These are phyloP conservation scores for Parauchenoglanis punctatus DNA, from an alignment of 2,797 vertebrate genomes.

Conservation along the genomic window DNA sequence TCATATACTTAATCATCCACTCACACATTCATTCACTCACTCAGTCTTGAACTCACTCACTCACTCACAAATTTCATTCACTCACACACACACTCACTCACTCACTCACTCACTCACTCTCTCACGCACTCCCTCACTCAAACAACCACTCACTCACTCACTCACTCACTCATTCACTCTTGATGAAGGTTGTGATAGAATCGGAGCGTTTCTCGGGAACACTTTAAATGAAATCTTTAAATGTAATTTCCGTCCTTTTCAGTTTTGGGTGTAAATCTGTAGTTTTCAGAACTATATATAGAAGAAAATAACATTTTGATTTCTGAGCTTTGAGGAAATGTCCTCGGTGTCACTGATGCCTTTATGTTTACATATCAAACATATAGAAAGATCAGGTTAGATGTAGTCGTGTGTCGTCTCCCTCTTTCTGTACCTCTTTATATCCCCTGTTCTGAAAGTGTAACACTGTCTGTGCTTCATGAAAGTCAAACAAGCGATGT, in stretches of 20 bases:
- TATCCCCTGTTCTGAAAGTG: not conserved
- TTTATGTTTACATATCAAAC: not conserved
- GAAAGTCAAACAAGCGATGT: not conserved
- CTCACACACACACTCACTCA: too few relatives aligned
- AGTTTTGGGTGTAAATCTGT: not conserved
- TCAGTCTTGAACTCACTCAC: too few relatives aligned
- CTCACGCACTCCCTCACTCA: too few relatives aligned
- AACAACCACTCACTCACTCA: not conserved
- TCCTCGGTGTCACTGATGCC: not conserved
- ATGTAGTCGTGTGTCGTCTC: not conserved
- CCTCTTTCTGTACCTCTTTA: not conserved
- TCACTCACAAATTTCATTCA: too few relatives aligned
- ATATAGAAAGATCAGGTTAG: not conserved
- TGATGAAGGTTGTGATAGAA: too few relatives aligned
- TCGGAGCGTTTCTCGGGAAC: too few relatives aligned
- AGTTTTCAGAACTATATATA: not conserved
- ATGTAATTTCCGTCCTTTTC: not conserved
- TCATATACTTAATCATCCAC: too few relatives aligned
- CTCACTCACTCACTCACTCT: too few relatives aligned
- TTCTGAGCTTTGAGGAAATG: not conserved
- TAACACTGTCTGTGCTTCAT: not conserved
- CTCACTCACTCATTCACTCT: not conserved
- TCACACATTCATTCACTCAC: too few relatives aligned
- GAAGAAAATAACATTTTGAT: not conserved
- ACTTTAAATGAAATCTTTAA: not conserved